phyloP scores from a whole-genome alignment of 2,888 invertebrate genomes.

The Listrodromus nycthemerus region DNA sequence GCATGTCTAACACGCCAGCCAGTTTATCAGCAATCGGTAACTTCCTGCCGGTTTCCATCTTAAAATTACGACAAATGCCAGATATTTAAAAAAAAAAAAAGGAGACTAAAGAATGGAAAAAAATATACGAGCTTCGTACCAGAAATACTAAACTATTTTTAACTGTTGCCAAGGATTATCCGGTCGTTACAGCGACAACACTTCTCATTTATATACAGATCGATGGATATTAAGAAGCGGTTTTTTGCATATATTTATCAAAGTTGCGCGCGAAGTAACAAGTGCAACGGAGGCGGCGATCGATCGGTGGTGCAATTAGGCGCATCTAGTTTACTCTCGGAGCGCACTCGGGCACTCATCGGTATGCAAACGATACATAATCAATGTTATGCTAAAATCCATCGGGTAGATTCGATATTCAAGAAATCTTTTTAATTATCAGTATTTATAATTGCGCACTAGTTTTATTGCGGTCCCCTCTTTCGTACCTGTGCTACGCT shows the following conservation, averaged over 20 bases:
- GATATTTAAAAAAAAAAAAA: background rate
- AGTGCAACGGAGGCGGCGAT: slow-evolving; percentile 35
- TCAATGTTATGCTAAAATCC: slow-evolving; percentile 80
- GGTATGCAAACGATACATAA: slow-evolving; percentile 74
- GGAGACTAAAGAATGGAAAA: background rate
- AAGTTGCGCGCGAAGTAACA: slow-evolving; percentile 27
- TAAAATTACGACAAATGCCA: background rate
- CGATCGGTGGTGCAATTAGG: slow-evolving; percentile 71
- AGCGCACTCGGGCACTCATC: slow-evolving; percentile 5
- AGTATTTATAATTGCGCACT: slow-evolving; percentile 61
- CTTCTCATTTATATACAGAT: slow-evolving; percentile 18
- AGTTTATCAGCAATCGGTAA: background rate
- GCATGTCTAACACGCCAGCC: background rate
- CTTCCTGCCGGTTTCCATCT: no score
- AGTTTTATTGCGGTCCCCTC: slow-evolving; percentile 26
- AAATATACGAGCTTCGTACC: background rate
- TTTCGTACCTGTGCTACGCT: background rate
- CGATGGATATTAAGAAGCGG: slow-evolving; percentile 34
- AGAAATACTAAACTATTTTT: slow-evolving; percentile 16
- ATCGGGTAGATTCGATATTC: slow-evolving; percentile 19
- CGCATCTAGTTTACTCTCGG: slow-evolving; percentile 67
- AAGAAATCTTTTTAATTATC: slow-evolving; percentile 58
- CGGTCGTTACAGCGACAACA: background rate
- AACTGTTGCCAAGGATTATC: background rate
- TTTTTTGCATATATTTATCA: slow-evolving; percentile 62